A percentile compares a stretch with the other conserved stretches of the same genome.
phyloP scores from a whole-genome alignment of 1,140 invertebrate species.

The Eulimnadia texana region DNA sequence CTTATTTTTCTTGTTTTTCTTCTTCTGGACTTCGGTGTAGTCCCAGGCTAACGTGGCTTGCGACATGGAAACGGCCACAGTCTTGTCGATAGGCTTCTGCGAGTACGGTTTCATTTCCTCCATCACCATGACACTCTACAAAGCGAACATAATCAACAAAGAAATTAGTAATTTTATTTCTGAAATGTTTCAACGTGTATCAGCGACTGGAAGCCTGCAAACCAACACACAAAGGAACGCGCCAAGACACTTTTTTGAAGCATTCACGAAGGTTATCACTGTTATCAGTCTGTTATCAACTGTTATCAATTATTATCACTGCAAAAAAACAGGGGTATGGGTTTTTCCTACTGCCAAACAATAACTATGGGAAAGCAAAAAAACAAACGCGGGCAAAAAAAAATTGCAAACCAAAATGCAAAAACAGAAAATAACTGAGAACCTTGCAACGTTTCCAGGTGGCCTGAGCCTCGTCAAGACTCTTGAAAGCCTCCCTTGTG shows the following conservation, averaged over 20 bases:
- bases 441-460: constrained; percentile 11
- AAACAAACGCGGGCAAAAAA: not conserved
- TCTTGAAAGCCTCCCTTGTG: constrained; percentile 8
- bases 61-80: constrained; percentile 35
- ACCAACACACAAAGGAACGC: no score
- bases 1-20: constrained; percentile 23
- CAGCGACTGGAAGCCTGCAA: no score
- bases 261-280: no score
- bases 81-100: constrained; percentile 31
- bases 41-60: constrained; percentile 39
- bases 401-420: not conserved
- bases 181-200: not conserved
- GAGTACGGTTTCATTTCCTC: constrained; percentile 31
- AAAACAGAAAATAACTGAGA: not conserved
- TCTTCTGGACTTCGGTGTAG: constrained; percentile 17
- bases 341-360: not conserved
- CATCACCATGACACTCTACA: constrained; percentile 32
- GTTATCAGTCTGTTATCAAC: no score
- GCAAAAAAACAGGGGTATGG: no score
- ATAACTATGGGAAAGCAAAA: not conserved
- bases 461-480: constrained; percentile 11
- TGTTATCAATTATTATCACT: no score
- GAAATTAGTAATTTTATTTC: not conserved
- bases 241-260: no score
- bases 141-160: not conserved